Percentiles rank a stretch among this genome's conserved stretches.
Conservation (phyloP, 2,888 invertebrate genomes). For the Rhogogaster chlorosoma region DNA sequence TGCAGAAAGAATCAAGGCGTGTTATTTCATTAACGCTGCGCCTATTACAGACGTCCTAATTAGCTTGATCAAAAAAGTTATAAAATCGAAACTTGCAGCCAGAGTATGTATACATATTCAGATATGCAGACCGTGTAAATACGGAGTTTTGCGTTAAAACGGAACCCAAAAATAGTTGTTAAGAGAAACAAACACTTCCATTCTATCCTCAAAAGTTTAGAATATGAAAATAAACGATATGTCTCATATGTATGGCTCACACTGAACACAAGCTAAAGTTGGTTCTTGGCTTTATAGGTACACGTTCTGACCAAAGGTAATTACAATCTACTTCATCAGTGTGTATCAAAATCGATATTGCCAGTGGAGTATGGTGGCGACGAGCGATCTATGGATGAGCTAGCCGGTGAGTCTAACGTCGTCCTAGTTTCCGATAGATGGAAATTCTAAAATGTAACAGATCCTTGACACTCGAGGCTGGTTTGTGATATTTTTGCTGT, state of each 20-base stretch:
- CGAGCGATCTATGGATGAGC: conserved; percentile 78
- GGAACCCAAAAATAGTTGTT: too few species aligned
- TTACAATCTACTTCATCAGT: conserved; percentile 80
- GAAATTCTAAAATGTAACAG: not conserved
- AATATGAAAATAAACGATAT: not conserved
- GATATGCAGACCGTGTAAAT: not conserved
- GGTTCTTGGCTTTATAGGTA: conserved; percentile 65
- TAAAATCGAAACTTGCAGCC: conserved; percentile 82
- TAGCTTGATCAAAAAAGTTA: conserved; percentile 80
- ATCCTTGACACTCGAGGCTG: not conserved
- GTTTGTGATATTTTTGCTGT: not conserved
- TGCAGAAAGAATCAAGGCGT: conserved; percentile 82
- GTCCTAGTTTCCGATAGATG: not conserved
- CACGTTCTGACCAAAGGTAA: conserved; percentile 74
- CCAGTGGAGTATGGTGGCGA: conserved; percentile 84
- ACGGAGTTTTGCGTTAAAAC: too few species aligned
- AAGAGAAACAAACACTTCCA: too few species aligned
- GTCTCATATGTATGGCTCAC: too few species aligned
- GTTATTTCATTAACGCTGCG: conserved; percentile 82
- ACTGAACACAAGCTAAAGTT: not conserved
- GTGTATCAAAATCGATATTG: conserved; percentile 81
- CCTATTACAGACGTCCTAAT: conserved; percentile 80
- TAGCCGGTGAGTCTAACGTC: conserved; percentile 67
- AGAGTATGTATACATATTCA: conserved; percentile 77
- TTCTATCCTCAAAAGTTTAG: not conserved